Evolutionary conservation across 2,113 vertebrate species (phyloP), one percentile per base, ranked within the genome.

Genomic region (Ailurus styani): DNA sequence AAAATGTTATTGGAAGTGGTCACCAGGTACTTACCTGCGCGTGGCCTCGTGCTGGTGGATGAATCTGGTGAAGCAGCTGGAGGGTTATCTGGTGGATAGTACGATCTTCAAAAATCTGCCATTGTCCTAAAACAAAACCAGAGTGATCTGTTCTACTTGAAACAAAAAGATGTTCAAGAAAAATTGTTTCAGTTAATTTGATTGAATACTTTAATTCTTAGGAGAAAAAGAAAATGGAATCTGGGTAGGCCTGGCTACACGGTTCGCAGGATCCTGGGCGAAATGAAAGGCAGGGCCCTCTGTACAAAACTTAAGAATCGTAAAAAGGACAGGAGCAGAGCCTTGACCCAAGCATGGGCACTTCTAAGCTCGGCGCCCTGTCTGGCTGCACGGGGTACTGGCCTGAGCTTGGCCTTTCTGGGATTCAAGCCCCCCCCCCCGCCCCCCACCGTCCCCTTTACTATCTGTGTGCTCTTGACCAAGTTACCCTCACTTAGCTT

Each of bases 371-470:
- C 1, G 2, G 54, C 7, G 7, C 12, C 1, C 12, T 37, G 5
- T 7, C 47, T 10, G 77, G 17, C 29, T 18, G 6, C 31, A 0
- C 0, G 6, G 4, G 1, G 0, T 7, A 4, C 57, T 1, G 31
- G 6, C 31, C 9, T n/a, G 8, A 37, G 34, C 4, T 6, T 7
- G 4, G 15, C 54, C 4, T 42, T 25, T 2, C 25, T 75, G 72
- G 62, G 34, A 34, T 34, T 78, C 29, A 25, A 13, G 5, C 14
- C 9, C 0, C 2, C 14, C 12, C 1, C 1, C 5, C n/a, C 21
- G 5, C 14, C 9, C 0, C 2, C 14, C 12, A 0, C 1, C 5
- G 31, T 17, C 75, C 12, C 23, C 20, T 25, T 42, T 12, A 7
- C 29, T 5, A 3, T 34, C 25, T 40, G 5, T 57, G 75, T 54